Conservation (phyloP, 2,113 vertebrate genomes). For the Meriones unguiculatus region DNA sequence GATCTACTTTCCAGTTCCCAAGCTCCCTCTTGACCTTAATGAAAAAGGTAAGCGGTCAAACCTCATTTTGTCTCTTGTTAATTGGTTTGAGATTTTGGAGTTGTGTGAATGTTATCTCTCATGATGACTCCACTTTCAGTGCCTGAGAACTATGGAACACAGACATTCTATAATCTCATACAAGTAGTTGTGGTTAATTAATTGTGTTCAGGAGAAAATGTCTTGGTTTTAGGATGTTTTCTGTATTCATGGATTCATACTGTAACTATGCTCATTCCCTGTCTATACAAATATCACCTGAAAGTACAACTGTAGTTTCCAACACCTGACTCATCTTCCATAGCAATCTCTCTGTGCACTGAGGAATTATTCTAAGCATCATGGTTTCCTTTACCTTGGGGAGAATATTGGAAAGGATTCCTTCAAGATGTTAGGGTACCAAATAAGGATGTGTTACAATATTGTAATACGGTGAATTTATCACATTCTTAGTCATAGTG, state of each 20-base stretch:
- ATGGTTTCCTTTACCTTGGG: background rate
- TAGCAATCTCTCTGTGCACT: background rate
- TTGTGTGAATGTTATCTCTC: background rate
- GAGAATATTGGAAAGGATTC: conserved; percentile 10
- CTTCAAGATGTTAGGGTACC: background rate
- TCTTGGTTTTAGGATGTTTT: background rate
- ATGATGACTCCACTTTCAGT: background rate
- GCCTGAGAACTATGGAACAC: background rate
- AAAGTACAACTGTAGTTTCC: background rate
- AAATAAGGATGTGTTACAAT: conserved; percentile 19
- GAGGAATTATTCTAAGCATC: background rate
- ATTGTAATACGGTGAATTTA: background rate
- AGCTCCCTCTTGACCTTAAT: background rate
- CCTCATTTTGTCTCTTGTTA: background rate
- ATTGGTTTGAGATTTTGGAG: background rate
- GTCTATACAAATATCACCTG: background rate
- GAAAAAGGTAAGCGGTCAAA: background rate
- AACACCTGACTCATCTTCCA: background rate
- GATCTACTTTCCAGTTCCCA: background rate
- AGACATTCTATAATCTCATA: background rate
- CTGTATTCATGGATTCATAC: background rate
- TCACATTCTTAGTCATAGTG: conserved; percentile 55
- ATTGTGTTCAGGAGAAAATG: background rate
- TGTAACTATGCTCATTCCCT: background rate
- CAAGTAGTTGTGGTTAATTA: background rate